Percentiles rank a stretch among this genome's conserved stretches.
These are phyloP conservation scores for Loris lydekkerianus DNA, from an alignment of 2,797 vertebrate species.

Conservation along the genomic window DNA sequence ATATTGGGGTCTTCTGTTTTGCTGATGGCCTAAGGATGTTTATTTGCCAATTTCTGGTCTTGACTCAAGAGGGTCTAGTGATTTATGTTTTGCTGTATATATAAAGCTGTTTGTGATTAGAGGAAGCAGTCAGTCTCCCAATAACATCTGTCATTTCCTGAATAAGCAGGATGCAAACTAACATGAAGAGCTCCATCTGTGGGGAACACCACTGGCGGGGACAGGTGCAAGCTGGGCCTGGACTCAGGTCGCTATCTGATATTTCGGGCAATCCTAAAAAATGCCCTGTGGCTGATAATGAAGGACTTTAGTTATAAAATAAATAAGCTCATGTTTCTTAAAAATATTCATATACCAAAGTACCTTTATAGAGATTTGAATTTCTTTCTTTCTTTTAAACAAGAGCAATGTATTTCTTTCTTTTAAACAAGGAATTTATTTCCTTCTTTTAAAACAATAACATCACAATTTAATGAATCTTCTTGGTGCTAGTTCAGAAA, in stretches of 20 bases:
- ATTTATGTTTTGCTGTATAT: background rate
- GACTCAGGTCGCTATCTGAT: background rate
- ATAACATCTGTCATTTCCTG: background rate
- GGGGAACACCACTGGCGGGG: background rate
- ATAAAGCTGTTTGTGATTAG: background rate
- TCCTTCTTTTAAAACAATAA: background rate
- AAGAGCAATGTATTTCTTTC: background rate
- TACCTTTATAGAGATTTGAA: background rate
- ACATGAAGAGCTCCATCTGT: background rate
- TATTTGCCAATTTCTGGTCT: background rate
- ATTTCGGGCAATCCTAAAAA: background rate
- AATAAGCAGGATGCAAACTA: background rate
- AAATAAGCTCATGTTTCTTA: background rate
- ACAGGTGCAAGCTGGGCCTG: background rate
- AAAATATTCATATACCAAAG: background rate
- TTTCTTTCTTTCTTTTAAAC: background rate
- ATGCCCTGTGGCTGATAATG: background rate
- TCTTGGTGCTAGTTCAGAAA: background rate
- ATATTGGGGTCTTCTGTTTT: background rate
- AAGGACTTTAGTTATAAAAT: background rate
- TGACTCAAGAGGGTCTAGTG: background rate
- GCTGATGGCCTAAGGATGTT: background rate
- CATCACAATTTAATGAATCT: background rate
- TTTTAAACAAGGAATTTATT: background rate
- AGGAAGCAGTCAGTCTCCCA: background rate